Conservation (phyloP, 2,113 vertebrate species). For the Chaetodon auriga region DNA sequence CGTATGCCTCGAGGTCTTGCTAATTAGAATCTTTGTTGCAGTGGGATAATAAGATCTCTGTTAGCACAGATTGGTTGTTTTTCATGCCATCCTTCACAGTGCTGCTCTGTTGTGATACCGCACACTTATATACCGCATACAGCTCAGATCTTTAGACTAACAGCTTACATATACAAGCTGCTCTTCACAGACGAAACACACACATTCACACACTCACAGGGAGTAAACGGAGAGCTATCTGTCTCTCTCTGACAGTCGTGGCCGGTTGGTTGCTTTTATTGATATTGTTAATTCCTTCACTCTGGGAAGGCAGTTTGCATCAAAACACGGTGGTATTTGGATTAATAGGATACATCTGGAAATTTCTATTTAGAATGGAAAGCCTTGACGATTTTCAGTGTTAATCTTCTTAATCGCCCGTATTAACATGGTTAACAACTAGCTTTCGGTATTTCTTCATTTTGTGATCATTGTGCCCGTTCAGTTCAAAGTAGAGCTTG, state of each 20-base stretch:
- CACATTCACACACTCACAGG: neutral
- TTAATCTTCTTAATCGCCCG: constrained; percentile 52
- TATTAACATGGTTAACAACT: constrained; percentile 25
- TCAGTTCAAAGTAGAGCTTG: neutral
- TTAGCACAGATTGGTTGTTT: constrained; percentile 29
- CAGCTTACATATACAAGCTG: neutral
- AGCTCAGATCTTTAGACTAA: neutral
- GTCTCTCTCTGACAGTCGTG: constrained; percentile 29
- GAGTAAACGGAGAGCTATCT: constrained; percentile 62
- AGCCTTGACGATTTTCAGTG: constrained; percentile 19
- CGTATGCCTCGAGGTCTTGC: constrained; percentile 21
- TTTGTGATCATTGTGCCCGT: constrained; percentile 22
- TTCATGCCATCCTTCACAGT: constrained; percentile 8
- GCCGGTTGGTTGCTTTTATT: constrained; percentile 36
- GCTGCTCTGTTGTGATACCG: constrained; percentile 29
- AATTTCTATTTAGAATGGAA: constrained; percentile 41
- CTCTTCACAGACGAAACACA: constrained; percentile 3
- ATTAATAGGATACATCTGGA: constrained; percentile 13
- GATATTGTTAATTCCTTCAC: constrained; percentile 50
- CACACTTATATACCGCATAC: neutral
- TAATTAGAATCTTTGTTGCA: constrained; percentile 52
- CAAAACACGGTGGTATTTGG: constrained; percentile 30
- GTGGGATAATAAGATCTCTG: constrained; percentile 35
- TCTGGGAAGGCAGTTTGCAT: constrained; percentile 24
- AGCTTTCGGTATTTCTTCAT: constrained; percentile 7